These are phyloP conservation scores for Nymphalis urticae DNA, from an alignment of 2,888 invertebrate genomes.

Conservation along the genomic window DNA sequence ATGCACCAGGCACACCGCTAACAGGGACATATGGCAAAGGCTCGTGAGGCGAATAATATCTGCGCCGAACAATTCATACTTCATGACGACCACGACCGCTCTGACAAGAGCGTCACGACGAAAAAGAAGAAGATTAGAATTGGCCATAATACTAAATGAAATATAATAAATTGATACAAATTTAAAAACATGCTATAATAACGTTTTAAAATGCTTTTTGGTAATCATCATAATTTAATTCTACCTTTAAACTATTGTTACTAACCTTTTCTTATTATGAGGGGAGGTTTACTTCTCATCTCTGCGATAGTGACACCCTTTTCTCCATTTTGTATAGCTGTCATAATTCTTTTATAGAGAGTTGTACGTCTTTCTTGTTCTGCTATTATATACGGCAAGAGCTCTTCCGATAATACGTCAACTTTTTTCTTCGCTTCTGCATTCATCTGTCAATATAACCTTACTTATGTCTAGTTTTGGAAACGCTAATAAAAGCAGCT, in stretches of 20 bases:
- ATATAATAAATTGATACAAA: too few species aligned
- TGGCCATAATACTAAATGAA: too few species aligned
- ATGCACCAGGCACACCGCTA: too few species aligned
- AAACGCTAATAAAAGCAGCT: neutral
- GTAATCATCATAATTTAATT: neutral
- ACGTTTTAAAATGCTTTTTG: too few species aligned
- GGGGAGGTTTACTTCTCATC: slow-evolving; percentile 67
- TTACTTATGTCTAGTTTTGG: too few species aligned
- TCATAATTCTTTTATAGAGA: slow-evolving; percentile 70
- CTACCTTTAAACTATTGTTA: neutral
- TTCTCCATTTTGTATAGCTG: slow-evolving; percentile 73
- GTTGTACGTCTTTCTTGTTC: slow-evolving; percentile 71
- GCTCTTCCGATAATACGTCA: slow-evolving; percentile 71
- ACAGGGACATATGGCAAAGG: too few species aligned
- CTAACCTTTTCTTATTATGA: slow-evolving; percentile 68
- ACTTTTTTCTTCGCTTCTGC: slow-evolving; percentile 76
- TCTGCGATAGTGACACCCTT: slow-evolving; percentile 74
- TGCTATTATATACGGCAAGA: slow-evolving; percentile 72
- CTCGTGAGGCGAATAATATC: too few species aligned
- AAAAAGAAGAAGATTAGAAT: too few species aligned
- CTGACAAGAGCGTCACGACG: too few species aligned
- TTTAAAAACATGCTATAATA: too few species aligned
- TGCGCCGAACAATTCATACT: too few species aligned
- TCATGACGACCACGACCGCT: too few species aligned
- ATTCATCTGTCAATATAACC: slow-evolving; percentile 56